These are phyloP conservation scores for Drosophila truncata DNA, from an alignment of 1,140 invertebrate genomes.

Conservation along the genomic window DNA sequence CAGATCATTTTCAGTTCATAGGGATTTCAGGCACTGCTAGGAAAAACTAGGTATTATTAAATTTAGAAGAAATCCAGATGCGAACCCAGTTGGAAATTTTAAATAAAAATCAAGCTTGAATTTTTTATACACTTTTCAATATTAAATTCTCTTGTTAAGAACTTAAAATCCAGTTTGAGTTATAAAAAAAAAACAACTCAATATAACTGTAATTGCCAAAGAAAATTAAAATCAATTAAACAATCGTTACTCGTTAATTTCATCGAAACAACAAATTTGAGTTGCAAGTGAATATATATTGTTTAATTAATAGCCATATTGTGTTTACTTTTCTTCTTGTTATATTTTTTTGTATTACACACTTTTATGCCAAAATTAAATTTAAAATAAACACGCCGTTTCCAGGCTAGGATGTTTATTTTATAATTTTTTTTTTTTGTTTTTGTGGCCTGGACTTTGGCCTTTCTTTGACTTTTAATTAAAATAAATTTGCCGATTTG, in stretches of 20 bases:
- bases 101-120: not conserved
- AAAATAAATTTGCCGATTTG: conserved; percentile 24
- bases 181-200: not conserved
- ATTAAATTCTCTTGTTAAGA: no score
- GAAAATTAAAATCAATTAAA: not conserved
- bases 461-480: conserved; percentile 1
- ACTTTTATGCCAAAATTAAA: conserved; percentile 17
- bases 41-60: not conserved
- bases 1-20: not conserved
- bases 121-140: no score
- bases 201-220: not conserved
- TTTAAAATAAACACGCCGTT: conserved; percentile 6
- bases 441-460: not conserved
- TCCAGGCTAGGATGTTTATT: conserved; percentile 11
- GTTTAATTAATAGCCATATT: conserved; percentile 12
- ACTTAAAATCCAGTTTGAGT: not conserved
- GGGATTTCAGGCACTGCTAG: not conserved
- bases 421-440: not conserved
- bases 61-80: not conserved
- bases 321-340: not conserved
- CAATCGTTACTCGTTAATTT: not conserved
- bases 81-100: not conserved
- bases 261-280: conserved; percentile 1
- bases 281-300: conserved; percentile 11
- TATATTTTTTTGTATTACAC: not conserved